Base-by-base conservation (phyloP, 2,888 invertebrate genomes). In the Clitarchus hookeri region DNA sequence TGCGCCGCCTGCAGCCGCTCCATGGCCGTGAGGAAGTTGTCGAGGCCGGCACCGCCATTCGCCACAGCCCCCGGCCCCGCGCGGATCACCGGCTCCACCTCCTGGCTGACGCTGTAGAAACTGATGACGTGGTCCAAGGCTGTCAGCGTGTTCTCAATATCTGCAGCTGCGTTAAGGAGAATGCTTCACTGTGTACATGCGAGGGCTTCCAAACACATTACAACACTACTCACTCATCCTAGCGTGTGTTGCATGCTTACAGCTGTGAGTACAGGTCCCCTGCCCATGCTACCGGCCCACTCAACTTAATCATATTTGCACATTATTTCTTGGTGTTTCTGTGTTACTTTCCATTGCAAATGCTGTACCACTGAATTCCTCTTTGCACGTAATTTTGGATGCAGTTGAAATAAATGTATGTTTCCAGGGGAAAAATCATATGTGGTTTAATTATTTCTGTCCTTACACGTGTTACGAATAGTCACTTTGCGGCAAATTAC, bases 41-140 rank as follows among this genome's bases (percentile, higher is more conserved):
- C 92, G 44, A 94, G 90, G 23, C 91, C 90, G 2, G 91, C 88
- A 26, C 91, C 91, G 0, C 94, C 92, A 44, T 94, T 94, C 0
- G 94, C 93, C 84, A 94, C 93, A 4, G 94, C 92, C 48, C 95
- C 94, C 0, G 97, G 98, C 12, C 98, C 98, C 88, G 95, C 96
- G 89, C 96, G 95, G 48, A 98, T 96, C 6, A 96, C 93, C 88
- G 95, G 95, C 87, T 98, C 98, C 9, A 98, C 96, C 90, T 98
- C 98, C 91, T 97, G 95, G 0, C 98, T 96, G 53, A 98, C 97
- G 92, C 98, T 98, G 91, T 99, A 99, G 91, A 97, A 99, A 85
- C 97, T 97, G 77, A 99, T 96, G 0, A 99, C 99, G 91, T 96
- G 96, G 90, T 99, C 99, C 89, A 99, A 91, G 26, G 97, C 95